Evolutionary conservation across 2,797 vertebrate genomes (phyloP), one percentile per base, ranked within the genome.

Genomic region (Arrhamphus sclerolepis): DNA sequence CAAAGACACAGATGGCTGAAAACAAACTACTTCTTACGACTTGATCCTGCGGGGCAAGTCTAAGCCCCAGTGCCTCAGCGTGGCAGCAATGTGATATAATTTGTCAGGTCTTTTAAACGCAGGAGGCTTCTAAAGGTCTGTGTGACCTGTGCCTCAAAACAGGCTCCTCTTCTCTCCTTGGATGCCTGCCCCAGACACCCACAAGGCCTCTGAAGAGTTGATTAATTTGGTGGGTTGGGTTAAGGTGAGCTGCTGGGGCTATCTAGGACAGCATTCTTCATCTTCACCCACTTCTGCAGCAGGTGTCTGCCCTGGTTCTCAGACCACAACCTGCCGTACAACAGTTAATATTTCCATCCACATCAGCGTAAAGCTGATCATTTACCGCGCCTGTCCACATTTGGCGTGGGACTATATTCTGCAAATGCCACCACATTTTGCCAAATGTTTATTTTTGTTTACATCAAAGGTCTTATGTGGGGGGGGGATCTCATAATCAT

Each of bases 241-340:
- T 86, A 82, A 90, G 89, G 87, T 91, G 87, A 90, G 77, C 76
- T 72, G 77, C 81, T 87, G 87, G 34, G 89, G 72, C 81, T 81
- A 92, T 91, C 76, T 92, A 91, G 92, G 91, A 88, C 92, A 78
- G 75, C 90, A 92, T 92, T 89, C 82, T 88, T 94, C 92, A 92
- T 94, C 86, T 82, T 89, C 88, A 88, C 91, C 91, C 89, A 89
- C 75, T 93, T 92, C 89, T 89, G 87, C 89, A 90, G 90, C 92
- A 92, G 91, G 90, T 91, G 89, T 89, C 78, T 92, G 92, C 80
- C 91, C 93, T 83, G 92, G 70, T 91, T 94, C 90, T 86, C 73
- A 81, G 75, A 82, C 82, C 77, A 77, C 75, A 83, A 82, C 75
- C 75, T 60, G 66, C 79, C 49, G 67, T 50, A 87, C 87, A 90